These are phyloP conservation scores for Teinopalpus imperialis DNA, from an alignment of 2,888 invertebrate species.

Conservation along the genomic window DNA sequence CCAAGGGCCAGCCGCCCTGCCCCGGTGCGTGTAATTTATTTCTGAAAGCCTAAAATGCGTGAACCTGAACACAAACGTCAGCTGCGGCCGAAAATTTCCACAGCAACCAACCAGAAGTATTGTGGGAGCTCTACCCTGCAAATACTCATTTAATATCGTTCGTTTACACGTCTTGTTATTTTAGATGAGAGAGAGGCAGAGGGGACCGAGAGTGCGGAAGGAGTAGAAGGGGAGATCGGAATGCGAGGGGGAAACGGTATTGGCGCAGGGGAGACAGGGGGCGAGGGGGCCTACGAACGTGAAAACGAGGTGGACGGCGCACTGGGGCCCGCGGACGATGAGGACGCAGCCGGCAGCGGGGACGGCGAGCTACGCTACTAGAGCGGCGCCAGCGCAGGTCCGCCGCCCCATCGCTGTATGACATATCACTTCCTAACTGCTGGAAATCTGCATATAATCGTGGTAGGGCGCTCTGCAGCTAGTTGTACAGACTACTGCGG, in stretches of 20 bases:
- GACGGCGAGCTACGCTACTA: conserved; percentile 84
- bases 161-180: too few species aligned
- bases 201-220: conserved; percentile 50
- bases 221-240: conserved; percentile 81
- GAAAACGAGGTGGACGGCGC: conserved; percentile 59
- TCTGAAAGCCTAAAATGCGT: too few species aligned
- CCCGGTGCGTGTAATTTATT: conserved; percentile 36
- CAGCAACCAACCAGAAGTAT: too few species aligned
- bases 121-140: too few species aligned
- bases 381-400: not conserved
- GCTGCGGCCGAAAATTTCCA: too few species aligned
- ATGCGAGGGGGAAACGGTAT: conserved; percentile 87
- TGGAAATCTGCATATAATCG: too few species aligned
- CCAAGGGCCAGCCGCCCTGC: conserved; percentile 79
- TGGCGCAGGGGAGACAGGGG: conserved; percentile 79
- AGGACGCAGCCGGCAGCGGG: conserved; percentile 85
- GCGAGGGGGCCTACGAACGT: conserved; percentile 23
- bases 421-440: too few species aligned
- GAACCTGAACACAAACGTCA: too few species aligned
- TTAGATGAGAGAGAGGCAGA: conserved; percentile 8
- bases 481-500: too few species aligned
- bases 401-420: too few species aligned
- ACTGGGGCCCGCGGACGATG: conserved; percentile 85
- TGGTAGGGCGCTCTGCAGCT: too few species aligned
- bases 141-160: too few species aligned